These are phyloP conservation scores for Hirtodrosophila alboralis DNA, from an alignment of 2,888 invertebrate species.

Conservation along the genomic window DNA sequence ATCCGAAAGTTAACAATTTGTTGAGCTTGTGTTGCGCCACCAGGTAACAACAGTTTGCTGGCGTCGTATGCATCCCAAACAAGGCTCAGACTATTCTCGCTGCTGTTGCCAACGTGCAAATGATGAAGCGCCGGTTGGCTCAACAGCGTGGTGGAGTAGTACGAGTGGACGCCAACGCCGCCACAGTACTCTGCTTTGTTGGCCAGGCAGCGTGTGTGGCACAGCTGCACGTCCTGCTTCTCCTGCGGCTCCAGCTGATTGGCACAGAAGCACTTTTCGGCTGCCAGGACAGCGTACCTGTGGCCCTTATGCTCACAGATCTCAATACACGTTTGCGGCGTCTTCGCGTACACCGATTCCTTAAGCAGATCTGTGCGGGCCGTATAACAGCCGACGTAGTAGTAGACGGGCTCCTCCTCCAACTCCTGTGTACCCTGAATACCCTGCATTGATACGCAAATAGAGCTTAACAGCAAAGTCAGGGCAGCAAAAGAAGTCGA, in stretches of 20 bases:
- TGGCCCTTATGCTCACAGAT: constrained; percentile 80
- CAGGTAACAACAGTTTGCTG: constrained; percentile 79
- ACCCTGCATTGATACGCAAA: constrained; percentile 15
- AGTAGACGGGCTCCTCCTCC: constrained; percentile 61
- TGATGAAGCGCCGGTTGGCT: constrained; percentile 86
- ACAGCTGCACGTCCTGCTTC: constrained; percentile 84
- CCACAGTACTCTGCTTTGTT: constrained; percentile 88
- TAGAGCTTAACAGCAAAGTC: constrained; percentile 10
- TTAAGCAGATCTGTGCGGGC: constrained; percentile 79
- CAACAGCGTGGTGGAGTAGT: constrained; percentile 85
- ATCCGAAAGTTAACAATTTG: constrained; percentile 86
- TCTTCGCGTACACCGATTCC: constrained; percentile 79
- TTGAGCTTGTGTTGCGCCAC: constrained; percentile 43
- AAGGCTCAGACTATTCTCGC: constrained; percentile 87
- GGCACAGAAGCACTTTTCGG: constrained; percentile 81
- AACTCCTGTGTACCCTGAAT: not conserved
- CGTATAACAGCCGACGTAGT: constrained; percentile 82
- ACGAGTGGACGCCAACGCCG: constrained; percentile 87
- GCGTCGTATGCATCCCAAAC: constrained; percentile 86
- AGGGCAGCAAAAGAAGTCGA: constrained; percentile 32
- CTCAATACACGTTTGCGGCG: constrained; percentile 81
- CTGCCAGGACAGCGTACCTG: constrained; percentile 80
- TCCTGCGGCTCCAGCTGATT: constrained; percentile 73
- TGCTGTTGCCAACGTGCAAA: constrained; percentile 86
- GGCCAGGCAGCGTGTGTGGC: constrained; percentile 86